Evolutionary conservation across 92 coral and sea anemone species (phyloP).

Genomic region (Epizoanthus stellaris): DNA sequence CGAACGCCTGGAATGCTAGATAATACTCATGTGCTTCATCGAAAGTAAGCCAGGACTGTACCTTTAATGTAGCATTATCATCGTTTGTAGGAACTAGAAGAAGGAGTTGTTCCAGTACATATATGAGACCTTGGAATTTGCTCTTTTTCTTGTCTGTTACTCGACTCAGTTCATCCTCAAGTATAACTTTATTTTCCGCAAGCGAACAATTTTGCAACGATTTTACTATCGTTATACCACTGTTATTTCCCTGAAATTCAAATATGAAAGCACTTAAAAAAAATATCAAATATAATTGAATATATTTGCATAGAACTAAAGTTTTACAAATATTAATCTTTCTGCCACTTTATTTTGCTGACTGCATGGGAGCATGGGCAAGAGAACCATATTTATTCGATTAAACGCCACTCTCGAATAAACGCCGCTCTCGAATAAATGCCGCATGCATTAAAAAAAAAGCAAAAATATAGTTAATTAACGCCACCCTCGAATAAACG

Average conservation of each 20-base stretch:
- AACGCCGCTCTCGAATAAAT: slow-evolving; percentile 1
- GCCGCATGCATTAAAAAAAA: not conserved
- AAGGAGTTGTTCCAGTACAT: slow-evolving; percentile 35
- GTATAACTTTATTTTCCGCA: slow-evolving; percentile 31
- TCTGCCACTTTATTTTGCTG: slow-evolving; percentile 20
- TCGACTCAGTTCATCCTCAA: slow-evolving; percentile 27
- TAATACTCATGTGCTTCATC: slow-evolving; percentile 43
- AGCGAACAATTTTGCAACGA: slow-evolving; percentile 45
- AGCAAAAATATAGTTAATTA: slow-evolving; percentile 11
- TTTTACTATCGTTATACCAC: slow-evolving; percentile 36
- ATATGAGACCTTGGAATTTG: slow-evolving; percentile 45
- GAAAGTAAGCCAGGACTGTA: slow-evolving; percentile 29
- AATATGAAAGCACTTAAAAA: slow-evolving; percentile 27
- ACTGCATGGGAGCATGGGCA: slow-evolving; percentile 25
- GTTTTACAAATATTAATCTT: slow-evolving; percentile 21
- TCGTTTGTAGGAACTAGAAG: slow-evolving; percentile 39
- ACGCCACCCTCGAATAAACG: not conserved
- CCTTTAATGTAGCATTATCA: slow-evolving; percentile 47
- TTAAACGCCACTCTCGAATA: slow-evolving; percentile 4
- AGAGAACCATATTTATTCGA: slow-evolving; percentile 20
- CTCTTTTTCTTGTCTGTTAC: slow-evolving; percentile 44
- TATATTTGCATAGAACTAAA: slow-evolving; percentile 14
- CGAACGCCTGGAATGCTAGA: slow-evolving; percentile 40
- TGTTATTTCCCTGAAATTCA: slow-evolving; percentile 19
- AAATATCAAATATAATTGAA: slow-evolving; percentile 14